Percentiles rank a stretch among this genome's conserved stretches.
These are phyloP conservation scores for Noctilio leporinus DNA, from an alignment of 2,113 vertebrate species.

Conservation along the genomic window DNA sequence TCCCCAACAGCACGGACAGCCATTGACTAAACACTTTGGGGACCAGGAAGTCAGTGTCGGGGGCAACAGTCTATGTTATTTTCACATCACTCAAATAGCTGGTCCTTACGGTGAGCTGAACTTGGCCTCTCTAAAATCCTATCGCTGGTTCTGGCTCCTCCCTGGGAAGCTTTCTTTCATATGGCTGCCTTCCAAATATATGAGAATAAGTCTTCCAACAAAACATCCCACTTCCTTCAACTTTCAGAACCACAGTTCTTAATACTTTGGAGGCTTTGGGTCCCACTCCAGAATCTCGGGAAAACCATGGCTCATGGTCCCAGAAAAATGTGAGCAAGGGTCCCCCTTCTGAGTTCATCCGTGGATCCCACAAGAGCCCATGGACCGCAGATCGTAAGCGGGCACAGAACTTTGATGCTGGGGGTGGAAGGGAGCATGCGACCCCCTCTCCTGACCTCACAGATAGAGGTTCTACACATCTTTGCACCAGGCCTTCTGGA, in stretches of 20 bases:
- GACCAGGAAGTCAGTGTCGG: neutral
- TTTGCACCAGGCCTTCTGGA: neutral
- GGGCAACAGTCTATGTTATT: neutral
- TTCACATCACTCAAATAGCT: neutral
- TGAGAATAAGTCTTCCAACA: neutral
- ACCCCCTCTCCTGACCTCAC: neutral
- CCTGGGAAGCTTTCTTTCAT: neutral
- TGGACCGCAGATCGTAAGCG: neutral
- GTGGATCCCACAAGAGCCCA: neutral
- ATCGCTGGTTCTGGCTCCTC: neutral
- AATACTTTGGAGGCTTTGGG: neutral
- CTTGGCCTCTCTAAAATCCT: neutral
- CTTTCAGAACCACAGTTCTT: neutral
- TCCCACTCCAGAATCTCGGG: neutral
- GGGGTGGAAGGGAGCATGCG: neutral
- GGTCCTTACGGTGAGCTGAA: neutral
- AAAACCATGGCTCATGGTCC: neutral
- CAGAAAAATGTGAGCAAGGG: accelerated
- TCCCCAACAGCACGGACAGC: neutral
- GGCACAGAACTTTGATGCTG: neutral
- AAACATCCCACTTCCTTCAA: neutral
- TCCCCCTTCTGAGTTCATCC: neutral
- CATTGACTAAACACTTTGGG: neutral
- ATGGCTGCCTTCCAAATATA: neutral
- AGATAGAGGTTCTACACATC: neutral